Conservation (phyloP, 2,888 invertebrate species). For the Pandemis heparana region DNA sequence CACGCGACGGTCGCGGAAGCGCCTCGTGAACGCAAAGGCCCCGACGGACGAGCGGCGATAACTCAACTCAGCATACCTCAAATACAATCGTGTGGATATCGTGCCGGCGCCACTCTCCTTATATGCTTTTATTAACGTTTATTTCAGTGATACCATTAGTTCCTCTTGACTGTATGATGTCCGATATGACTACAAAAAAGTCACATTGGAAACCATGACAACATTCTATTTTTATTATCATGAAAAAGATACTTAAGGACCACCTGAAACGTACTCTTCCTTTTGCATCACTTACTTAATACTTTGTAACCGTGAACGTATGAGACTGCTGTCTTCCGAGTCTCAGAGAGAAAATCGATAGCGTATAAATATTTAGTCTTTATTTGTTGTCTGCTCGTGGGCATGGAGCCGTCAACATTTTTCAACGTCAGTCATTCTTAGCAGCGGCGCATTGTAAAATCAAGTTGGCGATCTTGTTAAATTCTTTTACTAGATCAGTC, state of each 20-base stretch:
- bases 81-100: constrained; percentile 77
- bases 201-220: background rate
- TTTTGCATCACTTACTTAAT: constrained; percentile 12
- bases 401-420: constrained; percentile 66
- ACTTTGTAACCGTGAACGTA: constrained; percentile 44
- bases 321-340: constrained; percentile 49
- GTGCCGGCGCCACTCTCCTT: constrained; percentile 68
- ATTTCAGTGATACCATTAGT: constrained; percentile 15
- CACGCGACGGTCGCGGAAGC: constrained; percentile 79
- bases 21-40: constrained; percentile 71
- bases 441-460: constrained; percentile 41
- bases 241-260: background rate
- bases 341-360: constrained; percentile 60
- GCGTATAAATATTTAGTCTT: constrained; percentile 70
- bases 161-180: constrained; percentile 13
- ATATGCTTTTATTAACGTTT: constrained; percentile 51
- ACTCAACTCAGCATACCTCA: constrained; percentile 78
- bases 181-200: background rate
- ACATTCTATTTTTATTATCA: background rate
- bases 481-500: constrained; percentile 19
- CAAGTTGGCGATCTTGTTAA: constrained; percentile 21
- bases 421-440: constrained; percentile 68
- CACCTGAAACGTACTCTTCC: constrained; percentile 26
- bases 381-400: constrained; percentile 64
- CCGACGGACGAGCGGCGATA: constrained; percentile 77